Conservation (phyloP, 2,113 vertebrate genomes). For the Myrmophylax atrothorax region DNA sequence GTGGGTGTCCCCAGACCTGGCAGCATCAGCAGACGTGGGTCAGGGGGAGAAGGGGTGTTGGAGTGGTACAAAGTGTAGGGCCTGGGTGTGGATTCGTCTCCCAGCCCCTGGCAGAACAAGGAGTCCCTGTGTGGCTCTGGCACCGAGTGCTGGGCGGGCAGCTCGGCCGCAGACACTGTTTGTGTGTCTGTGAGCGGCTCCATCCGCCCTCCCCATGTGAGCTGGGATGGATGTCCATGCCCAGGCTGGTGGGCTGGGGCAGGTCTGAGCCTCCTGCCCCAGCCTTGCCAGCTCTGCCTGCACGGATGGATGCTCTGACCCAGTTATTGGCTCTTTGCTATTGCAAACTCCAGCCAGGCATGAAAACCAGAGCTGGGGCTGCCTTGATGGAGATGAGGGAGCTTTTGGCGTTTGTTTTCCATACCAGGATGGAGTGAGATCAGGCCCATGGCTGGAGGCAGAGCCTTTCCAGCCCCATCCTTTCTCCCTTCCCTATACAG, state of each 20-base stretch:
- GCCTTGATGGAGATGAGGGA: background rate
- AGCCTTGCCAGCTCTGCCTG: background rate
- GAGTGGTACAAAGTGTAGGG: background rate
- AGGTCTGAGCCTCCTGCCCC: background rate
- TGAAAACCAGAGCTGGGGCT: background rate
- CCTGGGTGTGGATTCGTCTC: background rate
- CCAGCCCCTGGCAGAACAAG: background rate
- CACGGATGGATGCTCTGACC: conserved; percentile 29
- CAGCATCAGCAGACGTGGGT: background rate
- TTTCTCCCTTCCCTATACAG: rapidly evolving
- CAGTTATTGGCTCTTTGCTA: background rate
- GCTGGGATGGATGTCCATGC: rapidly evolving
- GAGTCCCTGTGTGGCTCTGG: background rate
- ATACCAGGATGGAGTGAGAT: background rate
- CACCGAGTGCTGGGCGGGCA: rapidly evolving
- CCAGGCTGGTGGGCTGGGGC: background rate
- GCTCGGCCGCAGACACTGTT: background rate
- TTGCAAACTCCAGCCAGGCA: background rate
- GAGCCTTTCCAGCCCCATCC: background rate
- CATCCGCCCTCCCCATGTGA: background rate
- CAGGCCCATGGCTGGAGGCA: background rate
- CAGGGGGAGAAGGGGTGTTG: background rate
- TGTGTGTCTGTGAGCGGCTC: background rate
- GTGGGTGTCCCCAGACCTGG: rapidly evolving
- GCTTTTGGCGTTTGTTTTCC: background rate